Conservation (phyloP, 2,888 invertebrate species). For the Caenorhabditis drosophilae region DNA sequence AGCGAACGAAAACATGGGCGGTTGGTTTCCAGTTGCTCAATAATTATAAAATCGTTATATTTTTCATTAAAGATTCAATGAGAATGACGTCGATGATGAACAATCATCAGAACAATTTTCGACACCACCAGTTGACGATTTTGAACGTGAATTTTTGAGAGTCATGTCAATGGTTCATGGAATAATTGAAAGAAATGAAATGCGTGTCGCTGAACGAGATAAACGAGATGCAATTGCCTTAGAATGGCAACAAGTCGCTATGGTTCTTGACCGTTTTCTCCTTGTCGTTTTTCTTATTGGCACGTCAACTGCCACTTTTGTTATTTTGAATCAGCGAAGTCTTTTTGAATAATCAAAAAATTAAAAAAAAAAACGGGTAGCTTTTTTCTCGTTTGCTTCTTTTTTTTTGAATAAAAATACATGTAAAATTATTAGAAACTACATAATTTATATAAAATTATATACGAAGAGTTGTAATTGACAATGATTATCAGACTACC, state of each 20-base stretch:
- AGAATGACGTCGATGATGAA: no score
- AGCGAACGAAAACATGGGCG: slow-evolving; percentile 19
- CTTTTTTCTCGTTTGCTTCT: slow-evolving; percentile 2
- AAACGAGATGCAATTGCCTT: slow-evolving; percentile 80
- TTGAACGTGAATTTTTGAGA: slow-evolving; percentile 77
- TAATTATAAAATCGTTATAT: not conserved
- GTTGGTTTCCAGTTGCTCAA: not conserved
- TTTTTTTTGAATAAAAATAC: no score
- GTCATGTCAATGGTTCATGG: slow-evolving; percentile 78
- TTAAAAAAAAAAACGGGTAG: slow-evolving; percentile 6
- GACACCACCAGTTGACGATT: slow-evolving; percentile 58
- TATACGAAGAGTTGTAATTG: no score
- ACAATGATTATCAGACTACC: no score
- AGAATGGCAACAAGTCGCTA: slow-evolving; percentile 84
- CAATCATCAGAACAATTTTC: no score
- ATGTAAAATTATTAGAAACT: no score
- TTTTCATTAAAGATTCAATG: no score
- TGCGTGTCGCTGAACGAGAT: slow-evolving; percentile 81
- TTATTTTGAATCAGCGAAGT: slow-evolving; percentile 66
- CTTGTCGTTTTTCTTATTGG: slow-evolving; percentile 72
- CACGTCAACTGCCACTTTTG: slow-evolving; percentile 69
- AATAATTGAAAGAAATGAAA: slow-evolving; percentile 77
- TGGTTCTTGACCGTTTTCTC: slow-evolving; percentile 79
- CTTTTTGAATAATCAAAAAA: slow-evolving; percentile 37
- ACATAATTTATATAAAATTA: no score